Conservation (phyloP, 2,797 vertebrate species). For the Pipistrellus pipistrellus region DNA sequence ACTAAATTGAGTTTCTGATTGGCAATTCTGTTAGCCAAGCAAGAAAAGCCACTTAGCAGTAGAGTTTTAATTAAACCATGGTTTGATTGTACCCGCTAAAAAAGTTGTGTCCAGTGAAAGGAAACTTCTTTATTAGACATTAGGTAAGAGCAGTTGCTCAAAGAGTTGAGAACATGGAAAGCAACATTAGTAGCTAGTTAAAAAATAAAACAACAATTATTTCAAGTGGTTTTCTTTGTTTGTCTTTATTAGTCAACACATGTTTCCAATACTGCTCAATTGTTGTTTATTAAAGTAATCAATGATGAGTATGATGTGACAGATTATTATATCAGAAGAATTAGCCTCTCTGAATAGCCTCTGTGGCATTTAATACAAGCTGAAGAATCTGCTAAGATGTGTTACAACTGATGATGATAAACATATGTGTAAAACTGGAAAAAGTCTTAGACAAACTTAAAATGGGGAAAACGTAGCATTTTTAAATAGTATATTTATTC, state of each 20-base stretch:
- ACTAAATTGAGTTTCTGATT: neutral
- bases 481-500: neutral
- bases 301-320: neutral
- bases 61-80: neutral
- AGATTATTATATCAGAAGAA: neutral
- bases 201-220: neutral
- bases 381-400: conserved; percentile 46
- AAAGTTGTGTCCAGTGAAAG: neutral
- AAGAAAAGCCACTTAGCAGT: neutral
- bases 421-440: neutral
- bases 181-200: neutral
- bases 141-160: neutral
- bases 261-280: neutral
- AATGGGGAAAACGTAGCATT: neutral
- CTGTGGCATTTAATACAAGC: neutral
- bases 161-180: neutral
- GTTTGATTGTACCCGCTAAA: neutral
- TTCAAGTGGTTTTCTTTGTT: neutral
- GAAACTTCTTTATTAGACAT: neutral
- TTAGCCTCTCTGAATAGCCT: neutral
- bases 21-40: neutral
- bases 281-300: neutral
- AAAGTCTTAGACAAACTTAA: neutral
- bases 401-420: neutral
- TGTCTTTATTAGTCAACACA: neutral